phyloP scores from a whole-genome alignment of 1,140 invertebrate species.

The Calliopsis andreniformis region DNA sequence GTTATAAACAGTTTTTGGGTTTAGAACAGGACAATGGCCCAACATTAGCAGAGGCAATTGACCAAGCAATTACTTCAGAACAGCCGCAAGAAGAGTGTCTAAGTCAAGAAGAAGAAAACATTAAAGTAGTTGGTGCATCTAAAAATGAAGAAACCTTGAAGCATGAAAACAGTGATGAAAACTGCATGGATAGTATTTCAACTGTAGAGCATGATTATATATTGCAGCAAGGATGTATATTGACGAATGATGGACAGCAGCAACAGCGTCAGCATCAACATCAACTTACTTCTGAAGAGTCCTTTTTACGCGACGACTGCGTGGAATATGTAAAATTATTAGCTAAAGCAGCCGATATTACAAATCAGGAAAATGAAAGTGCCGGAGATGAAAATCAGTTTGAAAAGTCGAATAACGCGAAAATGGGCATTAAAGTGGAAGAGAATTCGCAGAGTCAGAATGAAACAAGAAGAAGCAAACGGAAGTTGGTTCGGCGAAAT shows the following conservation, averaged over 20 bases:
- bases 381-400: neutral
- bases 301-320: conserved; percentile 21
- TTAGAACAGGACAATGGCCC: conserved; percentile 30
- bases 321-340: conserved; percentile 21
- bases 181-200: conserved; percentile 51
- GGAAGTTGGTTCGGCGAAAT: conserved; percentile 53
- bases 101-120: neutral
- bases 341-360: conserved; percentile 15
- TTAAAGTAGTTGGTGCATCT: neutral
- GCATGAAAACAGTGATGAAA: neutral
- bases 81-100: conserved; percentile 17
- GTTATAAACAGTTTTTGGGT: conserved; percentile 25
- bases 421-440: conserved; percentile 8
- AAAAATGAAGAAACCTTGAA: conserved; percentile 1
- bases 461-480: conserved; percentile 68
- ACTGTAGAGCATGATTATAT: conserved; percentile 70
- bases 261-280: neutral
- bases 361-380: conserved; percentile 8
- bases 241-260: conserved; percentile 4
- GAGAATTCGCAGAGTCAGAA: conserved; percentile 17
- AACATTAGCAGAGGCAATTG: conserved; percentile 35
- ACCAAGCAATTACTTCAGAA: conserved; percentile 17
- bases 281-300: neutral
- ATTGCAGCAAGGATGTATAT: conserved; percentile 64
- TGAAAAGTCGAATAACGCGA: neutral